Evolutionary conservation across 2,888 invertebrate genomes (phyloP).

Genomic region (Poecilus cupreus): DNA sequence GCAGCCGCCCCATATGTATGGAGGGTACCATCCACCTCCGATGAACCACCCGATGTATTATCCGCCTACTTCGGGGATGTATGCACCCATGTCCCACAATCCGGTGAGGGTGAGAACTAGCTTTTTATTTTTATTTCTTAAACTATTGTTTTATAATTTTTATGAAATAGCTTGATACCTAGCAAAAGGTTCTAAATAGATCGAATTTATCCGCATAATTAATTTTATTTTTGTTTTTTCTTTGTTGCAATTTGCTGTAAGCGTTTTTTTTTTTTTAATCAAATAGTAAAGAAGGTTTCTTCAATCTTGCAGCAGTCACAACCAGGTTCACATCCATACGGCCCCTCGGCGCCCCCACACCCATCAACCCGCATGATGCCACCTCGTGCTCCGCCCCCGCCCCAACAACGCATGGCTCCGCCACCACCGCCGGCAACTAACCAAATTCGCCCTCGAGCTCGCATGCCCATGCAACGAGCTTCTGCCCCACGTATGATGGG

Average conservation of each 20-base stretch:
- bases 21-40: slow-evolving; percentile 66
- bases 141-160: neutral
- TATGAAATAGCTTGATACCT: too few species aligned
- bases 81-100: slow-evolving; percentile 67
- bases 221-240: too few species aligned
- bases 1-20: slow-evolving; percentile 72
- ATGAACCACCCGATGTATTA: slow-evolving; percentile 69
- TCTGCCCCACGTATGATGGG: slow-evolving; percentile 63
- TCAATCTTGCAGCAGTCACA: slow-evolving; percentile 37
- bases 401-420: slow-evolving; percentile 63
- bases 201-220: too few species aligned
- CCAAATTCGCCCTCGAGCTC: slow-evolving; percentile 60
- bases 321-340: slow-evolving; percentile 63
- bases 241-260: too few species aligned
- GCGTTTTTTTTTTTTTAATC: too few species aligned
- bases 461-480: slow-evolving; percentile 65
- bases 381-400: slow-evolving; percentile 65
- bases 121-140: too few species aligned
- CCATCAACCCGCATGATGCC: slow-evolving; percentile 63
- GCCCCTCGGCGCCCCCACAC: slow-evolving; percentile 61
- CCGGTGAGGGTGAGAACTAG: too few species aligned
- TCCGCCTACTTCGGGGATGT: slow-evolving; percentile 69
- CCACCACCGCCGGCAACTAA: slow-evolving; percentile 56
- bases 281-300: neutral
- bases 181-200: too few species aligned